Evolutionary conservation across 2,888 invertebrate genomes (phyloP), one percentile per base, ranked within the genome.

Genomic region (Cerastoderma edule): DNA sequence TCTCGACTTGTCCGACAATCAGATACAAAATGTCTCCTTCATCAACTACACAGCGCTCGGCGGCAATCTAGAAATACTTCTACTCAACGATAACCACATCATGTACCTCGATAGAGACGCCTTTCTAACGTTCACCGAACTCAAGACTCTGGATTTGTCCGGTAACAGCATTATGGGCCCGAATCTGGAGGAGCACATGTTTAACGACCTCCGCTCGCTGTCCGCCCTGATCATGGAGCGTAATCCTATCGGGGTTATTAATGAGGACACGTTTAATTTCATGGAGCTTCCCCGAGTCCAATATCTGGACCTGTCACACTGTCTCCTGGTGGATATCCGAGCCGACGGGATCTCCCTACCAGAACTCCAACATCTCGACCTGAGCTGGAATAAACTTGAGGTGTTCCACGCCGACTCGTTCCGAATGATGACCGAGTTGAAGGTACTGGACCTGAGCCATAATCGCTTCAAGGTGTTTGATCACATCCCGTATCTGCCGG

Each of bases 381-480:
- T 82, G 4, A 78, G 78, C 48, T 82, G 81, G 81, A 82, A 82
- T 53, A 33, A 56, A 27, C 32, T 82, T 10, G 24, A 54, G 35
- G 48, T 32, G 1, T 67, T 82, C 19, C 32, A 60, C 10, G 28
- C 33, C 19, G 71, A 69, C 1, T 54, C 75, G 16, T 76, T 76
- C 39, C 39, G 44, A 13, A 82, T 78, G 78, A 10, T 78, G 48
- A 35, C 30, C 1, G 65, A 66, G 4, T 48, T 82, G 27, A 27
- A 64, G n/a, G 68, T 39, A 19, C 56, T 82, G 8, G 81, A 82
- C 27, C 39, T 82, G 44, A 82, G 81, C 54, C 81, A 82, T 48
- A 82, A 82, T 44, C 24, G 44, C 13, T 57, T 82, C 10, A 57
- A 50, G 16, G 71, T 71, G 22, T n/a, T 82, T 13, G 70, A 69